Conservation (phyloP, 92 coral and sea anemone genomes). For the Zoanthus gigantus region DNA sequence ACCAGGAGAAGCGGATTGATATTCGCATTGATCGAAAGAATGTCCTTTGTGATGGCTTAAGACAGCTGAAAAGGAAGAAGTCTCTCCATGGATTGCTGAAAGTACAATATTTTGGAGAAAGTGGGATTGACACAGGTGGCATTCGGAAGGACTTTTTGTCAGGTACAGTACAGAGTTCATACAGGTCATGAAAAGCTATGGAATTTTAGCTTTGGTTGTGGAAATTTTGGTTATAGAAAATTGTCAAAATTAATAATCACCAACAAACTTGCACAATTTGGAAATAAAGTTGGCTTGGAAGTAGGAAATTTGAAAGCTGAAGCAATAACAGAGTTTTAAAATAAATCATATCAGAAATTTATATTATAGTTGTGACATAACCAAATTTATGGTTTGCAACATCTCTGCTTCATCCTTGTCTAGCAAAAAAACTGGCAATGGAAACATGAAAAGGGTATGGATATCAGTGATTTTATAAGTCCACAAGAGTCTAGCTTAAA, state of each 20-base stretch:
- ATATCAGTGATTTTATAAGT: neutral
- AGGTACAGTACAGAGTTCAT: constrained; percentile 31
- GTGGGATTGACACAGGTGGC: constrained; percentile 55
- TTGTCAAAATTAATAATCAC: neutral
- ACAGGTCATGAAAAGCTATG: constrained; percentile 1
- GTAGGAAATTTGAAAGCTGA: constrained; percentile 4
- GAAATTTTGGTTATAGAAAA: neutral
- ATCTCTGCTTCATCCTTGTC: neutral
- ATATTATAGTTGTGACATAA: neutral
- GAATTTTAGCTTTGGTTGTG: constrained; percentile 1
- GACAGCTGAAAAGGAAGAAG: constrained; percentile 47
- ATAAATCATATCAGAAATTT: neutral
- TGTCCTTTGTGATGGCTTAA: constrained; percentile 17
- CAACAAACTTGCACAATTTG: constrained; percentile 5
- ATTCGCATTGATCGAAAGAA: constrained; percentile 14
- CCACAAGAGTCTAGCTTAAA: neutral
- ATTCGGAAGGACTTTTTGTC: constrained; percentile 45
- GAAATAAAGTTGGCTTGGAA: constrained; percentile 3
- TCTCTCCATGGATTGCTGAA: constrained; percentile 37
- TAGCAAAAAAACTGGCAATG: neutral
- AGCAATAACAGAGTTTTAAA: neutral
- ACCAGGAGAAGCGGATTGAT: constrained; percentile 14
- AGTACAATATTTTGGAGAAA: constrained; percentile 50
- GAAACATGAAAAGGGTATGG: neutral
- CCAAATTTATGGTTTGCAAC: neutral